Base-by-base conservation (phyloP, 1,140 invertebrate species). In the Portunus trituberculatus region DNA sequence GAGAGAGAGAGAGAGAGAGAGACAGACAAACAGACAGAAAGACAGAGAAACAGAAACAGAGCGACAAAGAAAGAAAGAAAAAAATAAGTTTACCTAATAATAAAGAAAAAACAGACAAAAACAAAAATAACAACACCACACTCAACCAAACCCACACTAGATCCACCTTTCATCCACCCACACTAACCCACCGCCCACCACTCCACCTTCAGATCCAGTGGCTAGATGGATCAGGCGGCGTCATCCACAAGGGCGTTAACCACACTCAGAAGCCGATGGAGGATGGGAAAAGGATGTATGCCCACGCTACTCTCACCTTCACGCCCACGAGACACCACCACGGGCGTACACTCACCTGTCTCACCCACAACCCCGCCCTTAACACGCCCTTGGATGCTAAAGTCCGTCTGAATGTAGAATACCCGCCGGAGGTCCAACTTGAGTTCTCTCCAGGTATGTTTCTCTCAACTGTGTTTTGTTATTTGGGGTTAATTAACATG, bases 321-420 rank as follows among this genome's bases (percentile, higher is more conserved):
- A 98, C 98, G 92, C 99, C 99, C 12, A 98, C 98, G 95, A 98
- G 98, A 97, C 98, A 98, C 48, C 98, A 99, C 97, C 98, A 99
- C 97, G 99, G 99, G 96, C 98, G 98, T 95, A 98, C 98, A 28
- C 98, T 99, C 96, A 99, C 98, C 39, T 99, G 99, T 97, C 98
- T 96, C 32, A 96, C 95, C 32, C 94, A 95, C 83, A 95, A 96
- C 92, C 96, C 95, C 31, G 96, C 96, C 32, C 96, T 96, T 48
- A 93, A 95, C 28, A 93, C 93, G 16, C 92, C 96, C 29, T 87
- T 96, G 0, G 87, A 94, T 0, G 89, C 95, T 52, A 93, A 91
- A 29, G 94, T 96, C 48, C 86, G 45, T 25, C 91, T 96, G 67
- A 96, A 93, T n/a, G 95, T 96, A 0, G 94, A 96, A 52, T 96